Base-by-base conservation (phyloP, 2,888 invertebrate genomes). In the Carpatolechia fugitivella region DNA sequence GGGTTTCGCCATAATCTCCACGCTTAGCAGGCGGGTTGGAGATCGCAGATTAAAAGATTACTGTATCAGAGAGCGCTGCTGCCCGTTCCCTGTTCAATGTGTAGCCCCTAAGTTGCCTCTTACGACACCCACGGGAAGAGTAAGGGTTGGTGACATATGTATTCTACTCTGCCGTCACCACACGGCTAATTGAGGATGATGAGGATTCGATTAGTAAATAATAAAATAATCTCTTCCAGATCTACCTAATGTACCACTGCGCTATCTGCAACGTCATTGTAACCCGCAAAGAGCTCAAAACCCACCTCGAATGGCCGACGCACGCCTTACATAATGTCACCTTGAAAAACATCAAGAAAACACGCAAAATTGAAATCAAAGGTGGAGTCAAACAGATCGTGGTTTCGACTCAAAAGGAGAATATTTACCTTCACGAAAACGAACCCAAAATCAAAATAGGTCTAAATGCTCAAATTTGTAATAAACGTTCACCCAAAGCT, bases 231-330 rank as follows among this genome's bases (percentile, higher is more conserved):
- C 11, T 48, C 51, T 66, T 64, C 2, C 68, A 78, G 78, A 65
- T 68, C n/a, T 66, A 63, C 16, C 54, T 64, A 0, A 60, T 53
- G 16, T 78, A 70, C 54, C 80, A 80, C 30, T 80, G 80, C 51
- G 60, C 63, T 1, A 52, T 68, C 0, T 79, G 80, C 59, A 79
- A 80, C 38, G 65, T 70, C 0, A 24, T 72, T 0, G 59, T 78
- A 20, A 50, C 64, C 0, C 59, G 59, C 14, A 63, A 56, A n/a
- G 58, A 62, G 3, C 29, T 74, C 0, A 57, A 51, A 31, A 48
- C 54, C 0, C 71, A 70, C 13, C 18, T 68, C 1, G 51, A 56
- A 0, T 74, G 70, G 73, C 55, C 57, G 0, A 52, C 59, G 0
- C 69, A 57, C 57, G 53, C 46, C 0, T 14, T 51, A 1, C 54